Percentiles rank a stretch among this genome's conserved stretches.
Evolutionary conservation across 2,888 invertebrate species (phyloP).

Genomic region (Melolontha melolontha): DNA sequence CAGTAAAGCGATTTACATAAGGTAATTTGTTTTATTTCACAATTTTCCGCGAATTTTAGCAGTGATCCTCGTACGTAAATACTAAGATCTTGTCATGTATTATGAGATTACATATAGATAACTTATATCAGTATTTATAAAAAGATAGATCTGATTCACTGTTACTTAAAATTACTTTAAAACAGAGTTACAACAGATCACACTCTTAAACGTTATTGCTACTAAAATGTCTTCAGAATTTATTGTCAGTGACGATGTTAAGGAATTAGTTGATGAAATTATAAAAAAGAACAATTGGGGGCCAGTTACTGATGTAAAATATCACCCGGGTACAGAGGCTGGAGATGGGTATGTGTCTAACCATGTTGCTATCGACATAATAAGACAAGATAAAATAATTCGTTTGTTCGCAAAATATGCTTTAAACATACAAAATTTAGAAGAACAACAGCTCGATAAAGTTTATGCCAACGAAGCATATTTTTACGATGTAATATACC

Average conservation of each 20-base stretch:
- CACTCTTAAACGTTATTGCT: no score
- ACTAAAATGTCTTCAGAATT: neutral
- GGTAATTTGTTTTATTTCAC: no score
- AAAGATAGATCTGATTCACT: no score
- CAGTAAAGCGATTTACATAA: no score
- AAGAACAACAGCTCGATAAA: neutral
- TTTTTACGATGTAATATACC: constrained; percentile 38
- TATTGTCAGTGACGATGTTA: neutral
- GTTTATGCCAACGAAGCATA: constrained; percentile 36
- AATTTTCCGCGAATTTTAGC: no score
- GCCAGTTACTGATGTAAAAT: neutral
- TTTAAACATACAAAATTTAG: neutral
- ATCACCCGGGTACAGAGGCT: neutral
- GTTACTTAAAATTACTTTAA: no score
- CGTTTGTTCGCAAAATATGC: constrained; percentile 29
- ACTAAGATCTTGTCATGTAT: no score
- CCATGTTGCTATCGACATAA: constrained; percentile 40
- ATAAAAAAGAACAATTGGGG: constrained; percentile 2
- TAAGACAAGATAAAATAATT: neutral
- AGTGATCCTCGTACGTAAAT: no score
- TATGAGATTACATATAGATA: no score
- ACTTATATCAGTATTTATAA: no score
- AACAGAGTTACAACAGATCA: no score
- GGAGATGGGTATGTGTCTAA: constrained; percentile 45
- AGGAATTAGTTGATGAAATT: neutral